Percentiles rank a stretch among this genome's conserved stretches.
Evolutionary conservation across 1,140 invertebrate genomes (phyloP).

Genomic region (Bombus picipes): DNA sequence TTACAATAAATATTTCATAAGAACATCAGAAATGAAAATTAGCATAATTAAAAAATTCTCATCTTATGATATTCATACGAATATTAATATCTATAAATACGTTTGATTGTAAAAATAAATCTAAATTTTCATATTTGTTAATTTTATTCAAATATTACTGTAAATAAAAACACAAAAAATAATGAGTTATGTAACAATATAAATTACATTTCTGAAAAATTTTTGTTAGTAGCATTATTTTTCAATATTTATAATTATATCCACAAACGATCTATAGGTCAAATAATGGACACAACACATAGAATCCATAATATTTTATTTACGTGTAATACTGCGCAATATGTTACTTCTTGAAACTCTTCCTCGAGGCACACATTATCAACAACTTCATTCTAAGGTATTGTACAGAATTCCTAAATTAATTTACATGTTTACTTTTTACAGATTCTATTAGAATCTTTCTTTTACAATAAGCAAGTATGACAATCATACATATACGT

Average conservation of each 20-base stretch:
- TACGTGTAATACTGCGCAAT: constrained; percentile 78
- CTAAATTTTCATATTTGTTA: neutral
- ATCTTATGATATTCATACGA: neutral
- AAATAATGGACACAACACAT: constrained; percentile 23
- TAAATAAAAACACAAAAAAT: neutral
- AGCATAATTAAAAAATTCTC: neutral
- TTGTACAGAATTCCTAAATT: constrained; percentile 74
- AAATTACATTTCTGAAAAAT: neutral
- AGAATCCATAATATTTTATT: constrained; percentile 70
- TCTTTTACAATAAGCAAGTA: constrained; percentile 25
- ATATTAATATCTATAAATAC: neutral
- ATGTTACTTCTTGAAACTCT: constrained; percentile 67
- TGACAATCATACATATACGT: constrained; percentile 27
- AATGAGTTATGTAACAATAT: neutral
- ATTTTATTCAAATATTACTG: neutral
- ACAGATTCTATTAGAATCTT: constrained; percentile 62
- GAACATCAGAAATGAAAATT: neutral
- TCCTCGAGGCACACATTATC: constrained; percentile 58
- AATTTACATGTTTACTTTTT: constrained; percentile 71
- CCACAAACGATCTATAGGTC: neutral
- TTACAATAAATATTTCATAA: neutral
- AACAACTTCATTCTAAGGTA: constrained; percentile 72
- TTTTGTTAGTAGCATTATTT: neutral
- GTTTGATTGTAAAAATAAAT: neutral
- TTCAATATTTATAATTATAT: neutral